Base-by-base conservation (phyloP, 2,797 vertebrate species). In the Epinephelus awoara region DNA sequence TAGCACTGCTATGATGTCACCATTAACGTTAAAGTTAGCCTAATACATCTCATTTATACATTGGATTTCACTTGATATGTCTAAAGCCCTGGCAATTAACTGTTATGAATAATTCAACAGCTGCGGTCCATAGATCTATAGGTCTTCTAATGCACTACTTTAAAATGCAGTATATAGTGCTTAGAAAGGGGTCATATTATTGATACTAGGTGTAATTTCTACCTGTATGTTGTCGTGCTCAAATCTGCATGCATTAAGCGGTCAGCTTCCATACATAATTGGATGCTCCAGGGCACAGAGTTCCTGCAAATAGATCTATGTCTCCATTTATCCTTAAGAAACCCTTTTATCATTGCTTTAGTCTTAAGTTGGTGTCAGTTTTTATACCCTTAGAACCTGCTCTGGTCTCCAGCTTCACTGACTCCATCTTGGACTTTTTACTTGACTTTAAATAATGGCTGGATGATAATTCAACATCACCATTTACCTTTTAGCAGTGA, bases 81-180 rank as follows among this genome's bases (percentile, higher is more conserved):
- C 50, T 77, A 79, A 89, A 84, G 67, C 61, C 23, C n/a, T 19
- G 14, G 25, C 21, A 69, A 64, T 88, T 76, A 80, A 62, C 14
- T 57, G n/a, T 4, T 40, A 18, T 80, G 70, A 85, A 85, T 85
- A 72, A 88, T 85, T 85, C 65, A 88, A 17, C 25, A 57, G 72
- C 17, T 42, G 17, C n/a, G 7, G 19, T 63, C 25, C 65, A 58
- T 67, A 54, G 49, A 40, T 72, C 34, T 40, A 55, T 56, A 44
- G 50, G 46, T 63, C 14, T 46, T 66, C 50, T 64, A 27, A 23
- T 46, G 54, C 42, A 47, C 54, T 79, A 25, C 46, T 57, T 72
- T 21, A 54, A 56, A 58, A 72, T n/a, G 4, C 46, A 50, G 14
- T 54, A 19, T 63, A 44, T 21, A 42, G 21, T 47, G 51, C 46